Evolutionary conservation across 2,113 vertebrate genomes (phyloP), one percentile per base, ranked within the genome.

Genomic region (Rhadina sibilatrix): DNA sequence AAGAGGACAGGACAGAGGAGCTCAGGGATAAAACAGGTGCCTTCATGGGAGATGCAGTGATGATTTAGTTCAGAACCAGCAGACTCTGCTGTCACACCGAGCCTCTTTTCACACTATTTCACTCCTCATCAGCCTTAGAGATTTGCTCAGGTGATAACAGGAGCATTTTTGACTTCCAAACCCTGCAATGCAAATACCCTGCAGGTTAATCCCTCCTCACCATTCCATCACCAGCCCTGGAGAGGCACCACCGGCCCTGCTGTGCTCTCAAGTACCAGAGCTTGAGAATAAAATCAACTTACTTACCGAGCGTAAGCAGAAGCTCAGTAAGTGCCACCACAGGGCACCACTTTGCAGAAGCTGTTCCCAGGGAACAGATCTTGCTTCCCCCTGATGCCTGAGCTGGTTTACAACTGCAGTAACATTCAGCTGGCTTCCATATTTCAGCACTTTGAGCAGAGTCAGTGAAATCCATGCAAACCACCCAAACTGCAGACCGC

Each of bases 301-400:
- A 27, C 13, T 25, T 28, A 1, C 1, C 0, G 0, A 10, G 9
- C 9, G 33, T 23, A 23, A 69, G 42, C 52, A 56, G 25, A 21
- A 40, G 40, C 40, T 40, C 5, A 13, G 40, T 40, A 40, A 40
- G 40, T 40, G 40, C 40, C 40, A 40, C 40, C 18, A 6, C 8
- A 50, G 27, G 35, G 38, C 76, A 83, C 9, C 0, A 0, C n/a
- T 42, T 57, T 33, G 70, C 71, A 89, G 54, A 44, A 76, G 38
- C 53, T 77, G 80, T 79, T 90, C 77, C 42, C 24, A 63, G 35
- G 8, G 20, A 93, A 56, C 6, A 0, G 59, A 76, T 54, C 53
- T 49, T 2, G 0, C 50, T 52, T 31, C 53, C 31, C 69, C 63
- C n/a, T 1, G 1, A 5, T 16, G 56, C 65, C 52, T 20, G 31